Evolutionary conservation across 2,797 vertebrate genomes (phyloP).

Genomic region (Allobates femoralis): DNA sequence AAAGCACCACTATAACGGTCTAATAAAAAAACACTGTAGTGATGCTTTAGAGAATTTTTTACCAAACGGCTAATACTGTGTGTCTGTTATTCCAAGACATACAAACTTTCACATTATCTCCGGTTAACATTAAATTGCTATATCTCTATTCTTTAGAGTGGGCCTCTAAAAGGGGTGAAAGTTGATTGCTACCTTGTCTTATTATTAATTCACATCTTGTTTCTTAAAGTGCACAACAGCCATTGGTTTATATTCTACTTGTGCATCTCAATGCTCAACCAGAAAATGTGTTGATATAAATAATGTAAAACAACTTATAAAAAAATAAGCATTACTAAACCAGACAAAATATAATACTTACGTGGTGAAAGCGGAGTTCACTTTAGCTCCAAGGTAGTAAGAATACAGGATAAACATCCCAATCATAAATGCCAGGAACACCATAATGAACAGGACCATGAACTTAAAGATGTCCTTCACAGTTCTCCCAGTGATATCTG

Average conservation of each 20-base stretch:
- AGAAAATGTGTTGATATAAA: constrained; percentile 8
- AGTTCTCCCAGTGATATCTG: constrained; percentile 88
- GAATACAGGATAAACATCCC: constrained; percentile 92
- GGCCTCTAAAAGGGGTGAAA: background rate
- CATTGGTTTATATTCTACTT: background rate
- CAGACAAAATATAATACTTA: constrained; percentile 73
- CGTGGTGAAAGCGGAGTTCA: constrained; percentile 89
- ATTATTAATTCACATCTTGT: constrained; percentile 7
- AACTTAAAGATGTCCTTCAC: constrained; percentile 93
- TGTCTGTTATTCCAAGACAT: no score
- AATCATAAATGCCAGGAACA: constrained; percentile 91
- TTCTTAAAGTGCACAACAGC: background rate
- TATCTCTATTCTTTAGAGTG: no score
- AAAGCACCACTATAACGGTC: no score
- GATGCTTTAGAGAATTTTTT: no score
- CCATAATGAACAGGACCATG: constrained; percentile 92
- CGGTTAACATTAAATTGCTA: no score
- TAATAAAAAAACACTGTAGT: no score
- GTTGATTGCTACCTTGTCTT: background rate
- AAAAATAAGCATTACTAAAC: constrained; percentile 9
- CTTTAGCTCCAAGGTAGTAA: constrained; percentile 89
- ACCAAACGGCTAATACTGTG: no score
- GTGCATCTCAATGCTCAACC: background rate
- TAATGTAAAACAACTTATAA: background rate
- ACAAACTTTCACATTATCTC: no score